These are phyloP conservation scores for Marmota monax DNA, from an alignment of 2,113 vertebrate genomes.

Conservation along the genomic window DNA sequence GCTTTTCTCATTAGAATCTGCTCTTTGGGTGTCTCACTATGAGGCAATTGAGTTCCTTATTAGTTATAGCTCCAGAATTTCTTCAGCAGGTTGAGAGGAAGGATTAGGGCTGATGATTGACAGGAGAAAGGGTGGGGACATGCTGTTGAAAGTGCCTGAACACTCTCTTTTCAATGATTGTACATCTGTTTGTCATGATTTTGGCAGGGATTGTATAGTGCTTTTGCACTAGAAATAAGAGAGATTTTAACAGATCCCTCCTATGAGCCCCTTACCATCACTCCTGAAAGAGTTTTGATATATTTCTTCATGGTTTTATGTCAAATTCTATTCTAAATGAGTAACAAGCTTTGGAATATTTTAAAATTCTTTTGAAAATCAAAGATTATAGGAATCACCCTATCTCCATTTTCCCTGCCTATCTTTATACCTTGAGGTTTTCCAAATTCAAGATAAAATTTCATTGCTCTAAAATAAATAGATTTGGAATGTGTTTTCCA, in stretches of 20 bases:
- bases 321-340: not conserved
- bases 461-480: slow-evolving; percentile 45
- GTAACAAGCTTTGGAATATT: not conserved
- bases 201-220: not conserved
- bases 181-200: not conserved
- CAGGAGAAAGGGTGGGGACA: rapidly evolving
- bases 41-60: not conserved
- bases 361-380: not conserved
- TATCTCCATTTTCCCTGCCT: not conserved
- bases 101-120: too few relatives aligned
- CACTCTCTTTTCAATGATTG: too few relatives aligned
- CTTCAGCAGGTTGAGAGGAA: not conserved
- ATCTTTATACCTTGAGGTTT: slow-evolving; percentile 28
- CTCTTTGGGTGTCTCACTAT: not conserved
- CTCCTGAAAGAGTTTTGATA: not conserved
- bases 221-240: not conserved
- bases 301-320: not conserved
- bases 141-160: not conserved
- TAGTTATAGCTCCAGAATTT: not conserved
- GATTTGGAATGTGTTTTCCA: not conserved
- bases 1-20: not conserved
- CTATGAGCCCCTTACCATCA: not conserved
- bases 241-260: not conserved
- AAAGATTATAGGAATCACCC: not conserved
- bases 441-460: slow-evolving; percentile 49